These are phyloP conservation scores for Cardiocondyla obscurior DNA, from an alignment of 1,140 invertebrate genomes.

Conservation along the genomic window DNA sequence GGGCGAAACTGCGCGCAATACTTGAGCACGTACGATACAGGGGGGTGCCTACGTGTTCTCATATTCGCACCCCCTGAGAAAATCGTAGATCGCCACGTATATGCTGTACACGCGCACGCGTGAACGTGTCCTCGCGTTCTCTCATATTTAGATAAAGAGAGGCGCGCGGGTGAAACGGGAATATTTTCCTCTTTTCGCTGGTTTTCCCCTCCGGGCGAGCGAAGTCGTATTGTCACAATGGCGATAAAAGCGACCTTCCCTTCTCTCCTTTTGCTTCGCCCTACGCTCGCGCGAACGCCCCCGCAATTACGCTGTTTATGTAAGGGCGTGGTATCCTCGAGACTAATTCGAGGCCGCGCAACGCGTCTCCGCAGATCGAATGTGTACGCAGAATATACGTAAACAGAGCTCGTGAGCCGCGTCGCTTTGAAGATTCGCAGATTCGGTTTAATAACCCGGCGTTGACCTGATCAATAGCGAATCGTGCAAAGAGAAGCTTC, in stretches of 20 bases:
- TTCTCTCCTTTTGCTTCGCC: constrained; percentile 22
- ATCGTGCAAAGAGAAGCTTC: not conserved
- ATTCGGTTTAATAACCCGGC: constrained; percentile 60
- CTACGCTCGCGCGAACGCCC: constrained; percentile 74
- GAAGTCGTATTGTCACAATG: constrained; percentile 76
- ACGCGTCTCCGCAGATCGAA: not conserved
- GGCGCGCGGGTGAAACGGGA: not conserved
- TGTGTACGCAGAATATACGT: constrained; percentile 65
- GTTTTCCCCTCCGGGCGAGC: constrained; percentile 37
- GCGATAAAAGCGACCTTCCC: constrained; percentile 74
- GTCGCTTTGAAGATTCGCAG: constrained; percentile 72
- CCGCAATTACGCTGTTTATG: constrained; percentile 81
- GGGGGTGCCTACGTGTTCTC: constrained; percentile 20
- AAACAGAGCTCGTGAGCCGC: constrained; percentile 72
- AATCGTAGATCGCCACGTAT: constrained; percentile 36
- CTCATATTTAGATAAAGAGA: not conserved
- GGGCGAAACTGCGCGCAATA: not conserved
- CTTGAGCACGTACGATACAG: constrained; percentile 10
- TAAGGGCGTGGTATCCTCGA: constrained; percentile 78
- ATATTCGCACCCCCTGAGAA: constrained; percentile 38
- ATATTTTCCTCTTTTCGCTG: constrained; percentile 8
- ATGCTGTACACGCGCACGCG: constrained; percentile 11
- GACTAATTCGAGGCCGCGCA: constrained; percentile 67
- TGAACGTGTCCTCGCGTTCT: not conserved
- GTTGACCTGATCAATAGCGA: constrained; percentile 56